Evolutionary conservation across 1,140 invertebrate species (phyloP).

Genomic region (Diprion similis): DNA sequence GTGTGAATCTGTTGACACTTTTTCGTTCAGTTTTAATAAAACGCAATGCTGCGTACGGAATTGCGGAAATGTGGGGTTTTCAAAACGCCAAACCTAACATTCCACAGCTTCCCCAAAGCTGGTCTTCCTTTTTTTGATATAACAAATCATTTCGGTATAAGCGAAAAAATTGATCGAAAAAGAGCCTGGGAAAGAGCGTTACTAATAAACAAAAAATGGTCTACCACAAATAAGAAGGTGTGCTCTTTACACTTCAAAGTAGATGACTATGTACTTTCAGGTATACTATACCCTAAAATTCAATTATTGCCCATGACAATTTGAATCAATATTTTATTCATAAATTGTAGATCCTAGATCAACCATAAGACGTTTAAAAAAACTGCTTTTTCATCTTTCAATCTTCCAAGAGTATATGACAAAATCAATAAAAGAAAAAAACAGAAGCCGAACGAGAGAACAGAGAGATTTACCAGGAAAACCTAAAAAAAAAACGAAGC

Average conservation of each 20-base stretch:
- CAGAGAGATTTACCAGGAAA: background rate
- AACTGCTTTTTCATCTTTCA: background rate
- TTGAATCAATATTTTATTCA: background rate
- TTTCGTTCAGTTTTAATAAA: too few relatives aligned
- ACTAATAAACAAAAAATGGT: background rate
- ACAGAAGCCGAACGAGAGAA: background rate
- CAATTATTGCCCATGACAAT: background rate
- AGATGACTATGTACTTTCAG: background rate
- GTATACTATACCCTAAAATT: background rate
- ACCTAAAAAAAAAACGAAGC: background rate
- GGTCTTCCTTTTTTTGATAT: background rate
- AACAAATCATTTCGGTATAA: background rate
- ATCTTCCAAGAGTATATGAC: background rate
- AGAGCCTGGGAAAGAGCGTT: background rate
- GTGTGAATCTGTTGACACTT: too few relatives aligned
- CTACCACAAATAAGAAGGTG: background rate
- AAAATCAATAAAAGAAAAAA: background rate
- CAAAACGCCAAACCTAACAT: too few relatives aligned
- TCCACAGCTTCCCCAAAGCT: background rate
- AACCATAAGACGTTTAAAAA: background rate
- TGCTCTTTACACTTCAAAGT: background rate
- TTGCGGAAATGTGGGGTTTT: too few relatives aligned
- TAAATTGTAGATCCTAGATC: background rate
- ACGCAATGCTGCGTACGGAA: too few relatives aligned
- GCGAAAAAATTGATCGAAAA: background rate